A percentile compares a stretch with the other conserved stretches of the same genome.
Conservation (phyloP, 2,888 invertebrate genomes). For the Zygothrica quintamaculata region DNA sequence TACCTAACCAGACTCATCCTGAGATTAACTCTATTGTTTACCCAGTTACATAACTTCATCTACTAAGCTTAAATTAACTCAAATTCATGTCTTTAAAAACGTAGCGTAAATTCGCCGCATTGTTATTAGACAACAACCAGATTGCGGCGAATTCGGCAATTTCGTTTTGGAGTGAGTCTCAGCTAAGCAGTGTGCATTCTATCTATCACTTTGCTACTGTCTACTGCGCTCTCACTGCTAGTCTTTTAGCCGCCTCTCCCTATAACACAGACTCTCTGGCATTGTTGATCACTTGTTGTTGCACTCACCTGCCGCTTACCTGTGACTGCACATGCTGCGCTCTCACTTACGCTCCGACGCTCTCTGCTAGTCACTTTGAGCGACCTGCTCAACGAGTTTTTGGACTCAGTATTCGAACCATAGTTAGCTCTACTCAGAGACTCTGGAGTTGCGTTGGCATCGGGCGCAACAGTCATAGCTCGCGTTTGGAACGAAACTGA, state of each 20-base stretch:
- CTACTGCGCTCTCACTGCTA: neutral
- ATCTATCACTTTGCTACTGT: neutral
- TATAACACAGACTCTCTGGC: neutral
- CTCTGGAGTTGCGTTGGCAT: slow-evolving; percentile 70
- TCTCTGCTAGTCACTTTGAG: slow-evolving; percentile 22
- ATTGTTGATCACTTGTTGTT: slow-evolving; percentile 15
- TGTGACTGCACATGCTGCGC: neutral
- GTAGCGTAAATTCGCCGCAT: neutral
- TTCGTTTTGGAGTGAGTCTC: slow-evolving; percentile 5
- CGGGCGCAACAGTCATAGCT: slow-evolving; percentile 67
- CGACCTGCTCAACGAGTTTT: slow-evolving; percentile 67
- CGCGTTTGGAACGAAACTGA: slow-evolving; percentile 81
- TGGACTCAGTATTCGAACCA: slow-evolving; percentile 12
- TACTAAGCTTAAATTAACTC: too few relatives aligned
- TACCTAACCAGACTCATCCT: too few relatives aligned
- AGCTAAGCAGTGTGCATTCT: slow-evolving; percentile 10
- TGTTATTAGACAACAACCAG: slow-evolving; percentile 26
- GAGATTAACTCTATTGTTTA: too few relatives aligned
- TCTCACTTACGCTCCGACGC: slow-evolving; percentile 49
- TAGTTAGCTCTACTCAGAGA: slow-evolving; percentile 4
- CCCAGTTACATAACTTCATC: too few relatives aligned
- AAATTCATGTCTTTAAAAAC: neutral
- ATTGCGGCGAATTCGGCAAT: slow-evolving; percentile 58
- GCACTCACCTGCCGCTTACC: slow-evolving; percentile 29
- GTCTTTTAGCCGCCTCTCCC: too few relatives aligned